phyloP scores from a whole-genome alignment of 2,888 invertebrate genomes.

The Acrocyrtus sp. region DNA sequence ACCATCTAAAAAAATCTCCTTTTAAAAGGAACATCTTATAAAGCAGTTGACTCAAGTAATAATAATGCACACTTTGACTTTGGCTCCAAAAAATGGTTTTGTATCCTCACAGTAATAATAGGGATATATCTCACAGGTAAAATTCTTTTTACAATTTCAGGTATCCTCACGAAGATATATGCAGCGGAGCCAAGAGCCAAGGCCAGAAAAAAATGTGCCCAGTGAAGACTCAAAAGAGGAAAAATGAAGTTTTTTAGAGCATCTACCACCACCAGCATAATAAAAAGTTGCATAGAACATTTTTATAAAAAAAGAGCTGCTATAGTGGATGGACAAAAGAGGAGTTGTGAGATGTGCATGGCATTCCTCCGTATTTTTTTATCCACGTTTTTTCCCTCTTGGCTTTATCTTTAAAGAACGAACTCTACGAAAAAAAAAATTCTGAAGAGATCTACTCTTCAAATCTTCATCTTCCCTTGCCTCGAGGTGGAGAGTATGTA shows the following conservation, averaged over 20 bases:
- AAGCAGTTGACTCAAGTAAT: no score
- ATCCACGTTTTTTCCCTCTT: constrained; percentile 46
- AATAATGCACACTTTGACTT: no score
- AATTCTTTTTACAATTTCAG: no score
- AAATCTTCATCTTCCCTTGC: constrained; percentile 44
- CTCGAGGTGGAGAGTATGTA: constrained; percentile 29
- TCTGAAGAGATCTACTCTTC: constrained; percentile 23
- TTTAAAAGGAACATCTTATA: no score
- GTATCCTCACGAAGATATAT: no score
- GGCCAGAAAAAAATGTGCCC: no score
- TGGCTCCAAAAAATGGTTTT: no score
- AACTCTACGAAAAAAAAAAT: constrained; percentile 25
- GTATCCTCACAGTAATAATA: no score
- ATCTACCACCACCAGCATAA: not conserved
- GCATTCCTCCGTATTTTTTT: constrained; percentile 45
- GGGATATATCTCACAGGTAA: no score
- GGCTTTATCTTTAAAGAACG: constrained; percentile 30
- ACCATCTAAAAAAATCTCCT: no score
- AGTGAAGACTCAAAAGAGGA: constrained; percentile 16
- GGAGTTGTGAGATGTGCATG: constrained; percentile 40
- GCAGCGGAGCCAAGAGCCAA: no score
- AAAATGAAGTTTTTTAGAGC: constrained; percentile 4
- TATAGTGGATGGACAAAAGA: constrained; percentile 48
- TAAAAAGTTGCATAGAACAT: not conserved
- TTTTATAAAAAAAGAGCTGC: constrained; percentile 32